Conservation (phyloP, 2,888 invertebrate genomes). For the Macroteleia sp. region DNA sequence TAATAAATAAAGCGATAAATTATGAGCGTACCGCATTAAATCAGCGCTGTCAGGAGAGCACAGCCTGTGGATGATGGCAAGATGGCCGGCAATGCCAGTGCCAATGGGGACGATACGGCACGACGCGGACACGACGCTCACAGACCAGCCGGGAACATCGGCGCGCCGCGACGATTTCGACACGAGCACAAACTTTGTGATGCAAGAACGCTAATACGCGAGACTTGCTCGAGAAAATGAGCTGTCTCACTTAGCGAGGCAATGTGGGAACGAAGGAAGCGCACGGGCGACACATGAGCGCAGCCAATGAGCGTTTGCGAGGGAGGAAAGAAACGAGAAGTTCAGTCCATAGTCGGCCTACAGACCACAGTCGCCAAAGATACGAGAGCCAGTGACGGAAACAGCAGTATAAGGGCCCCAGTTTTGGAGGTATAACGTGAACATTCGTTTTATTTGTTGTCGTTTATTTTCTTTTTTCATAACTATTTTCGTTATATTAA, state of each 20-base stretch:
- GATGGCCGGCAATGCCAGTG: conserved; percentile 74
- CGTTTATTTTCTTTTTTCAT: too few relatives aligned
- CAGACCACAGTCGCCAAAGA: too few relatives aligned
- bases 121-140: conserved; percentile 39
- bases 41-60: conserved; percentile 65
- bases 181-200: neutral
- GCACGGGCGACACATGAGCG: conserved; percentile 31
- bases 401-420: too few relatives aligned
- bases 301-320: too few relatives aligned
- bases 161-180: neutral
- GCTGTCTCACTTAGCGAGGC: conserved; percentile 28
- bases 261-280: conserved; percentile 35
- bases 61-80: conserved; percentile 74
- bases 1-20: neutral
- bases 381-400: too few relatives aligned
- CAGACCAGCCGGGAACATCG: conserved; percentile 29
- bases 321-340: too few relatives aligned
- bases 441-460: too few relatives aligned
- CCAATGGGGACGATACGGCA: conserved; percentile 46
- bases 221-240: conserved; percentile 3
- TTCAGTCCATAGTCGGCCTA: too few relatives aligned
- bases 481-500: too few relatives aligned
- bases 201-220: neutral
- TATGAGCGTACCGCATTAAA: conserved; percentile 62
- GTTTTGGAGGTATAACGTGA: too few relatives aligned